Conservation (phyloP, 2,888 invertebrate genomes). For the Calameuta pallipes region DNA sequence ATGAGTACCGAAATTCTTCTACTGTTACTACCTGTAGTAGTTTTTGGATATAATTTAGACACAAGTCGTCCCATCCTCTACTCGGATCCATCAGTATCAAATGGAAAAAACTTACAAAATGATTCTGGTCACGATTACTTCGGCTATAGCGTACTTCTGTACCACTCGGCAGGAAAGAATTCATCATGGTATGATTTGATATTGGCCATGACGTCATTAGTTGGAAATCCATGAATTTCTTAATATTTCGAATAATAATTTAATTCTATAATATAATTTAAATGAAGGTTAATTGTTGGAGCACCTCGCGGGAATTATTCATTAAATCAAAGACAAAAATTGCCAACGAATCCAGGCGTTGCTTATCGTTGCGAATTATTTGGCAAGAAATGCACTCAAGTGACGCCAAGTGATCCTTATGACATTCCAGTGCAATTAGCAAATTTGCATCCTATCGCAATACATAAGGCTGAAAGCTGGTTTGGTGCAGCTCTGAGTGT, state of each 20-base stretch:
- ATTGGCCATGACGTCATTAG: no score
- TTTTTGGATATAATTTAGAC: constrained; percentile 43
- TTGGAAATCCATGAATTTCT: no score
- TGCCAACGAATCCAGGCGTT: constrained; percentile 68
- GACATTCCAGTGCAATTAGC: constrained; percentile 27
- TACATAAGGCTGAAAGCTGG: constrained; percentile 66
- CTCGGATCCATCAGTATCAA: constrained; percentile 6
- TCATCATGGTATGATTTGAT: neutral
- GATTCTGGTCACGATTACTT: constrained; percentile 34
- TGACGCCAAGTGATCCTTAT: constrained; percentile 26
- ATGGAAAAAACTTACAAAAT: neutral
- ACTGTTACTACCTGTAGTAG: constrained; percentile 20
- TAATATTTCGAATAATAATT: no score
- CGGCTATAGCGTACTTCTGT: constrained; percentile 46
- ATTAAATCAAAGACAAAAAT: constrained; percentile 53
- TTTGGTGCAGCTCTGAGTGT: constrained; percentile 69
- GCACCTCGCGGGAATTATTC: constrained; percentile 70
- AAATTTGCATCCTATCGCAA: constrained; percentile 21
- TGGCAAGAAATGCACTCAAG: constrained; percentile 19
- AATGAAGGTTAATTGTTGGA: constrained; percentile 67
- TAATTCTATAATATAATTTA: no score
- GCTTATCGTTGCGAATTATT: constrained; percentile 66
- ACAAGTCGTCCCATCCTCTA: constrained; percentile 30
- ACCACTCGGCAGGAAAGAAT: constrained; percentile 6
- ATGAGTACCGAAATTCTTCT: neutral